Evolutionary conservation across 1,140 invertebrate genomes (phyloP).

Genomic region (Uloborus diversus): DNA sequence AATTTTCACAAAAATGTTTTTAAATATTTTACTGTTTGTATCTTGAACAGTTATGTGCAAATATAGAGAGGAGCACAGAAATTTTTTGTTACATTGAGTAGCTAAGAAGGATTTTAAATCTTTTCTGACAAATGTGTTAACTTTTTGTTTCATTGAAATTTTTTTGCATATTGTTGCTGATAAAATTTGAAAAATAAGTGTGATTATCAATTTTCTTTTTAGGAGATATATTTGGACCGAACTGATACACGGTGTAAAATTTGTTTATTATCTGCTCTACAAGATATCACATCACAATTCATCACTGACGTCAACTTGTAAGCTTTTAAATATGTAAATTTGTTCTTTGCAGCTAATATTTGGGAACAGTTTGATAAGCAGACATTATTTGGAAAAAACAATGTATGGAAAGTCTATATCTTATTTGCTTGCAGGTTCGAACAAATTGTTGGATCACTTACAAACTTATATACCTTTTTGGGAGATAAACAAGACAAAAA

Average conservation of each 20-base stretch:
- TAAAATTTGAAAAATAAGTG: background rate
- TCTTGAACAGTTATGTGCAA: too few relatives aligned
- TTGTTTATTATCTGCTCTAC: constrained; percentile 19
- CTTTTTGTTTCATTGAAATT: background rate
- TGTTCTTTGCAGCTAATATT: background rate
- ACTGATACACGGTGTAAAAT: constrained; percentile 33
- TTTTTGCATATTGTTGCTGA: background rate
- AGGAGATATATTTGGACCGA: constrained; percentile 31
- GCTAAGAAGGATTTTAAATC: background rate
- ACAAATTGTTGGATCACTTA: constrained; percentile 32
- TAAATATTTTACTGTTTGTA: too few relatives aligned
- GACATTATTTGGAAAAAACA: background rate
- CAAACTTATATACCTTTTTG: constrained; percentile 20
- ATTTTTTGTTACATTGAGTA: too few relatives aligned
- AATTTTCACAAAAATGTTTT: too few relatives aligned
- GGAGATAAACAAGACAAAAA: constrained; percentile 26
- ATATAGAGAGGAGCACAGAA: too few relatives aligned
- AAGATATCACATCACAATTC: constrained; percentile 16
- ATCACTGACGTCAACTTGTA: constrained; percentile 30
- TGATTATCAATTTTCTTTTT: background rate
- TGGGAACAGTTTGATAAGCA: background rate
- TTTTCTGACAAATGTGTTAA: too few relatives aligned
- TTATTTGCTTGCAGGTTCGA: constrained; percentile 18
- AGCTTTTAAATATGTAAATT: background rate
- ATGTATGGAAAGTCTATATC: background rate